These are phyloP conservation scores for Corynorhinus townsendii DNA, from an alignment of 2,113 vertebrate genomes.

Conservation along the genomic window DNA sequence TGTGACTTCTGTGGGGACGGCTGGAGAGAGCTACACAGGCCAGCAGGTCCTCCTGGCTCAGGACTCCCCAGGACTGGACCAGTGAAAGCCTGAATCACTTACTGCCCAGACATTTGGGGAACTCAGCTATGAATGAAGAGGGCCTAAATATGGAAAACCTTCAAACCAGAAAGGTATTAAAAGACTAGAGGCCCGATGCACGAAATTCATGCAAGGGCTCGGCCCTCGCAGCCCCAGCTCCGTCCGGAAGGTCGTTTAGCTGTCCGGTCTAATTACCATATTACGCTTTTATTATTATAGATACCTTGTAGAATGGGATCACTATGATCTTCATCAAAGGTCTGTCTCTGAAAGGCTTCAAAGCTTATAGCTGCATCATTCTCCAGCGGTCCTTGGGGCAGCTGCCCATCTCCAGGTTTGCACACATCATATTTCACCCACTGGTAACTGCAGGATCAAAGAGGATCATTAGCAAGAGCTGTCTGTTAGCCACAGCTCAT, in stretches of 20 bases:
- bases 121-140: not conserved
- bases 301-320: slow-evolving; percentile 59
- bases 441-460: slow-evolving; percentile 81
- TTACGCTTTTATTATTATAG: too few species aligned
- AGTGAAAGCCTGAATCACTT: not conserved
- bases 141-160: not conserved
- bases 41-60: not conserved
- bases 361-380: slow-evolving; percentile 84
- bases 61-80: not conserved
- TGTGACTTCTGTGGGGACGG: not conserved
- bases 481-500: not conserved
- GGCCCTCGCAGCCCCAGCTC: too few species aligned
- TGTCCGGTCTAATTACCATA: too few species aligned
- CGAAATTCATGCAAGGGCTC: too few species aligned
- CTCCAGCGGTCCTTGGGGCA: slow-evolving; percentile 80
- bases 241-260: too few species aligned
- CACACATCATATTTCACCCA: slow-evolving; percentile 92
- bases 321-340: slow-evolving; percentile 75
- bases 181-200: not conserved
- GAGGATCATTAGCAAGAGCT: not conserved
- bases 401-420: slow-evolving; percentile 82
- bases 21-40: not conserved
- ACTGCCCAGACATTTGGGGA: not conserved
- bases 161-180: not conserved
- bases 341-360: slow-evolving; percentile 86